Base-by-base conservation (phyloP, 1,140 invertebrate genomes). In the Eueides isabella region DNA sequence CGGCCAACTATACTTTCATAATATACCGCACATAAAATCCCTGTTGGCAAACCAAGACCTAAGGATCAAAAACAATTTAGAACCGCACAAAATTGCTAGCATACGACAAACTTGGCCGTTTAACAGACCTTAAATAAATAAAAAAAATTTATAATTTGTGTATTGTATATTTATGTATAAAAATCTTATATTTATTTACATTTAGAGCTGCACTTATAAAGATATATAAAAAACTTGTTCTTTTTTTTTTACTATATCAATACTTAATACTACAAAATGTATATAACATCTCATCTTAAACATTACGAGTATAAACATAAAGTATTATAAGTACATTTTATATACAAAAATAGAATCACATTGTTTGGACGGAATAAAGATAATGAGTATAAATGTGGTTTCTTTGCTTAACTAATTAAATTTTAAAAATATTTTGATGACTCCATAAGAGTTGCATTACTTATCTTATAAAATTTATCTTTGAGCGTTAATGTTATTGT, bases 21-120 rank as follows among this genome's bases (percentile, higher is more conserved):
- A 96, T 61, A 94, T 95, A 75, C 95, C 95, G 1, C 95, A 96
- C 75, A 92, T 94, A n/a, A 84, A 93, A 73, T 94, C 95, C 0
- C 75, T 96, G 7, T 83, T 95, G 1, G 89, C 88, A 41, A 95
- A 96, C 78, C 95, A 96, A 80, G 88, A 95, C 71, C 85, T 94
- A n/a, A 88, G 96, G 69, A 75, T 86, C 19, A 74, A 85, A 16
- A 96, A 96, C 79, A 94, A 94, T 26, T 85, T 96, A 1, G 84
- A 93, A 30, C 94, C 91, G 1, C 93, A 96, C 77, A 82, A 94
- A 23, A 85, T 96, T 12, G 94, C 94, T 2, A 96, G 95, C 78
- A 89, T 95, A 79, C 94, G 95, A 74, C 85, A 90, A 5, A 88
- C 81, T 0, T 95, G 95, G 78, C 95, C 95, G 0, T 96, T 94